These are phyloP conservation scores for Camponotus pennsylvanicus DNA, from an alignment of 1,140 invertebrate species.

Conservation along the genomic window DNA sequence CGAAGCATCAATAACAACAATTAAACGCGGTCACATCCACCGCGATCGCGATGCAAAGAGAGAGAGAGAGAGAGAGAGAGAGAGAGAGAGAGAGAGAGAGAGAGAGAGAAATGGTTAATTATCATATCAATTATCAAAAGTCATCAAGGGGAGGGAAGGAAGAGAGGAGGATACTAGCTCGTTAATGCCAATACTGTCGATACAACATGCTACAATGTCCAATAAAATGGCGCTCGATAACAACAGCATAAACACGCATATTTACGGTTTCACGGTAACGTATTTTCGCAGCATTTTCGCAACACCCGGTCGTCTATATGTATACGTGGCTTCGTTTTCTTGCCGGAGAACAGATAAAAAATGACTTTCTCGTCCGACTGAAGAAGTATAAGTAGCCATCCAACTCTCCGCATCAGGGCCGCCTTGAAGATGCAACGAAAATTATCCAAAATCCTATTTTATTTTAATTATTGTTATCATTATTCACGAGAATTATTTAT, in stretches of 20 bases:
- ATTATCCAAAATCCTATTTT: background rate
- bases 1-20: conserved; percentile 33
- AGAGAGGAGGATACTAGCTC: conserved; percentile 12
- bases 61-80: conserved; percentile 55
- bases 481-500: background rate
- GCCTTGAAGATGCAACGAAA: background rate
- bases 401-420: background rate
- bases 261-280: background rate
- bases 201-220: conserved; percentile 45
- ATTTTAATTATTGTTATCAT: background rate
- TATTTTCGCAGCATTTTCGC: conserved; percentile 9
- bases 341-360: background rate
- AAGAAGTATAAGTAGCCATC: background rate
- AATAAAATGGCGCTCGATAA: conserved; percentile 44
- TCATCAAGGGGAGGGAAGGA: conserved; percentile 15
- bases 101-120: conserved; percentile 58
- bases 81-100: conserved; percentile 57
- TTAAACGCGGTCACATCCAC: conserved; percentile 33
- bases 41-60: conserved; percentile 21
- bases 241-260: conserved; percentile 16
- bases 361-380: background rate
- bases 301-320: background rate
- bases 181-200: conserved; percentile 49
- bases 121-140: conserved; percentile 62
- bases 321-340: background rate